Evolutionary conservation across 2,113 vertebrate genomes (phyloP), one percentile per base, ranked within the genome.

Genomic region (Pygathrix nemaeus): DNA sequence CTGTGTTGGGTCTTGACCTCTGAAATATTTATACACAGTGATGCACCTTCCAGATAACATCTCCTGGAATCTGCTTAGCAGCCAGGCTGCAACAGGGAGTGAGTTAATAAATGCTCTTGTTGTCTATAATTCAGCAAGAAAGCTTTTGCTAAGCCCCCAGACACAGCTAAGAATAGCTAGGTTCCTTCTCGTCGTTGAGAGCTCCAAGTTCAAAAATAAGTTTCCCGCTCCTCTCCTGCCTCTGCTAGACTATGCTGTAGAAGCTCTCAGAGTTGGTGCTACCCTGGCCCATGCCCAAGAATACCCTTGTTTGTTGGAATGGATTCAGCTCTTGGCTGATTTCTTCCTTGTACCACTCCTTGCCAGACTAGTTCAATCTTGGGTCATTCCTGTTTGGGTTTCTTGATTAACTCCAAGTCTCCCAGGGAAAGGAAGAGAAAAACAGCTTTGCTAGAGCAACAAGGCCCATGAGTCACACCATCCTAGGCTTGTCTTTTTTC

Each of bases 1-100:
- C 93, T 0, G 55, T 97, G 98, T 98, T 98, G 97, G 1, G 86
- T 97, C 98, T 97, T 93, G 96, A 98, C 98, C 98, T 97, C 98
- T 99, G 98, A 99, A 99, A 99, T 99, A 99, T 99, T 99, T 98
- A 99, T 98, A 98, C 98, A 97, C 97, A 98, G 98, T 97, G 98
- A 99, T 98, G 98, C 98, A 98, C 98, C 98, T 98, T 98, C 98
- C 96, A 98, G 98, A 99, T 99, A 99, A 97, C 98, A 98, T 98
- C 98, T 98, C 98, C 98, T 97, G 98, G 98, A 98, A 97, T 94
- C 97, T 95, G 97, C 98, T 97, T 96, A 97, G 96, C 96, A 94
- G 98, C 98, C 97, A 95, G 97, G 83, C 97, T 96, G 95, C 98
- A 97, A 98, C 90, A 75, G 97, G 98, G 98, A 98, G 98, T 96